phyloP scores from a whole-genome alignment of 1,140 invertebrate species.

The Cydia fagiglandana region DNA sequence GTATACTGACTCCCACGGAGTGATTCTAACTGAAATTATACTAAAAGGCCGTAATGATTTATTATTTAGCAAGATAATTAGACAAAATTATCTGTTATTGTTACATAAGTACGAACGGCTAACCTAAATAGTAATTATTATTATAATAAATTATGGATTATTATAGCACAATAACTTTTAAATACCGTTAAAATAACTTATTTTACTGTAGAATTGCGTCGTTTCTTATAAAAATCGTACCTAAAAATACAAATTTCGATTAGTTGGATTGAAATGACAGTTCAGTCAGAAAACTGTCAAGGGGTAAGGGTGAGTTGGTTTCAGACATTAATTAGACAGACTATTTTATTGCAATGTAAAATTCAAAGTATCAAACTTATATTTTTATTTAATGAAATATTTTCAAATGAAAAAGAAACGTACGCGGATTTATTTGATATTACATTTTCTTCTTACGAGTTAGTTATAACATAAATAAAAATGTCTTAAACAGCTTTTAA shows the following conservation, averaged over 20 bases:
- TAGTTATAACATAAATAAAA: neutral
- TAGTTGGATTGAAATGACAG: constrained; percentile 39
- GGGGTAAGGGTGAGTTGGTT: constrained; percentile 27
- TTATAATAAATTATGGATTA: neutral
- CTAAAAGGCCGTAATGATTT: constrained; percentile 18
- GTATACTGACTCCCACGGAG: neutral
- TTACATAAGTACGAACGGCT: constrained; percentile 73
- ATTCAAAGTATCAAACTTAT: no score
- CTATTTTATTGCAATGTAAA: no score
- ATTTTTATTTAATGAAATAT: no score
- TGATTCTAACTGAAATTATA: neutral
- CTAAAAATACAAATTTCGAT: constrained; percentile 42
- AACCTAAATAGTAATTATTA: constrained; percentile 59
- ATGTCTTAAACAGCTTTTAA: neutral
- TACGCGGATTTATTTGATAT: neutral
- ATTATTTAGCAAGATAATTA: constrained; percentile 40
- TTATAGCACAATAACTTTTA: neutral
- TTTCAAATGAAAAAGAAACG: neutral
- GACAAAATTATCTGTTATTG: constrained; percentile 61
- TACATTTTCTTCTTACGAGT: neutral
- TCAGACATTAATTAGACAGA: neutral
- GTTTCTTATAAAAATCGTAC: constrained; percentile 45
- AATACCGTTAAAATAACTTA: constrained; percentile 8
- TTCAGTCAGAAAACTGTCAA: constrained; percentile 41
- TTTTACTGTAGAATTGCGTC: constrained; percentile 35